Evolutionary conservation across 2,888 invertebrate genomes (phyloP).

Genomic region (Conops quadrifasciatus): DNA sequence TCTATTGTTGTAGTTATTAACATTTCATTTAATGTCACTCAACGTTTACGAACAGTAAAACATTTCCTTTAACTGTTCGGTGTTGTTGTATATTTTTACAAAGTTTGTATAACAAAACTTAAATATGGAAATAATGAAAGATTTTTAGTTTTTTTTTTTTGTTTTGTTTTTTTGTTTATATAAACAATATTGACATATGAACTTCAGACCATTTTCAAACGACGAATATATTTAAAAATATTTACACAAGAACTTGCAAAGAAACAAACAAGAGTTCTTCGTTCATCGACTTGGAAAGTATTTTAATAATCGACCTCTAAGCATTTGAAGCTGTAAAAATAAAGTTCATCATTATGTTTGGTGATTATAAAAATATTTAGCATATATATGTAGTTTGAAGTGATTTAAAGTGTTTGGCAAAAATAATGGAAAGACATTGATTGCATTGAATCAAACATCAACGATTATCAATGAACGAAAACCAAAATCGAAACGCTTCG

Average conservation of each 20-base stretch:
- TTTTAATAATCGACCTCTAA: slow-evolving; percentile 46
- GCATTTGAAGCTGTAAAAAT: slow-evolving; percentile 46
- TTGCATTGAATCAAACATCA: too few species aligned
- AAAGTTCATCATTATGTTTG: slow-evolving; percentile 32
- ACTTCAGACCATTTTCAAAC: not conserved
- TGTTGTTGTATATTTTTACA: slow-evolving; percentile 9
- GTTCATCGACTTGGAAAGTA: slow-evolving; percentile 43
- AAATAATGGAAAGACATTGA: not conserved
- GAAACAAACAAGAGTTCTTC: slow-evolving; percentile 7
- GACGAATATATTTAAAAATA: slow-evolving; percentile 12
- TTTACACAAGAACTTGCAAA: slow-evolving; percentile 21
- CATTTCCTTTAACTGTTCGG: too few species aligned
- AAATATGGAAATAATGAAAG: not conserved
- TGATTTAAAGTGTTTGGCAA: not conserved
- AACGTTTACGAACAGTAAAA: slow-evolving; percentile 2
- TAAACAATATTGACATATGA: not conserved
- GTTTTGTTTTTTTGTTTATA: not conserved
- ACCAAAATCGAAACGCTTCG: too few species aligned
- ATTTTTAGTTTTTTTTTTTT: not conserved
- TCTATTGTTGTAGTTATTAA: slow-evolving; percentile 5
- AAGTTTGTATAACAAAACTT: slow-evolving; percentile 9
- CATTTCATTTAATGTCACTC: slow-evolving; percentile 24
- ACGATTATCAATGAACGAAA: too few species aligned
- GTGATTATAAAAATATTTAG: not conserved
- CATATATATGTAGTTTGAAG: not conserved